Base-by-base conservation (phyloP, 2,888 invertebrate genomes). In the Nemurella pictetii region DNA sequence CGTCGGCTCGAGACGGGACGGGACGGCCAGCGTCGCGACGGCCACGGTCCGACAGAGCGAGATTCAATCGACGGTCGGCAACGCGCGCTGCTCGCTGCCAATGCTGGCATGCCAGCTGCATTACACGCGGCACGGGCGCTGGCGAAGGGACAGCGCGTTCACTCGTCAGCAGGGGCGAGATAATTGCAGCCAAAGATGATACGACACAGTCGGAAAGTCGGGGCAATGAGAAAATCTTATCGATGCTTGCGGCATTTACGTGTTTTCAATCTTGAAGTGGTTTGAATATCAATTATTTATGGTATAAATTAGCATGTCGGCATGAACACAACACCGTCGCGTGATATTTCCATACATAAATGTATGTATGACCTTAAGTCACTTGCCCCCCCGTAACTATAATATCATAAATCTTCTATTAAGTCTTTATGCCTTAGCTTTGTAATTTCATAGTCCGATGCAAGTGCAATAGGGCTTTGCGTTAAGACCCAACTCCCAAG, bases 401-500 rank as follows among this genome's bases (percentile, higher is more conserved):
- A 81, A 81, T 81, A 72, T 55, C 82, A 82, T 82, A 82, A 82
- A 82, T 82, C 82, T 82, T n/a, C 72, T 28, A 27, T 35, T 20
- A 26, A 26, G 26, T 81, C 82, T 26, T 28, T 36, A 82, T 82
- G n/a, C 35, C 80, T 30, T 36, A 72, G 82, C 82, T 82, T 82
- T 82, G 78, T 84, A 55, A 84, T 84, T 77, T 72, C 84, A 78
- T 72, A 74, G 80, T 55, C 72, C 36, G 28, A 26, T 72, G 84
- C 84, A n/a, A 84, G 30, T 78, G 80, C 80, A 80, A 80, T 27
- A 25, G 84, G 84, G 78, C 80, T 84, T 78, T 80, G 80, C 29
- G 26, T 36, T 84, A 84, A 84, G 84, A 55, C 82, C 84, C 84
- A 78, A 20, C 55, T 55, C 55, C 55, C 55, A 55, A 15, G 55